Evolutionary conservation across 2,888 invertebrate species (phyloP).

Genomic region (Julus scandinavius): DNA sequence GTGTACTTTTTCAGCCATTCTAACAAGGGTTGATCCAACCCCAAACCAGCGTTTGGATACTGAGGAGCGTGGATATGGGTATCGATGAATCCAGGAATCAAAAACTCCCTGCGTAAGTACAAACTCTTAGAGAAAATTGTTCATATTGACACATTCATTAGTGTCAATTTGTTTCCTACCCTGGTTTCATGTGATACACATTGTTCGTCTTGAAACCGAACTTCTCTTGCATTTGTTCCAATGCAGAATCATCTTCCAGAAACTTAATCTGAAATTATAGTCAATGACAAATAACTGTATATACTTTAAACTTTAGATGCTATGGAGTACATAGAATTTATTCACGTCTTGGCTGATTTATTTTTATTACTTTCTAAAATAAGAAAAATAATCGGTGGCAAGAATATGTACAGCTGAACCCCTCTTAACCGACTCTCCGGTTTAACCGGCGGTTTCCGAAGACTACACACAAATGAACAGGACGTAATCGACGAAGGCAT

Average conservation of each 20-base stretch:
- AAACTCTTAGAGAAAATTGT: not conserved
- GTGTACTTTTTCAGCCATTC: slow-evolving; percentile 89
- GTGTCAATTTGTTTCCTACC: not conserved
- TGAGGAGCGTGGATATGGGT: slow-evolving; percentile 92
- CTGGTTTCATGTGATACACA: slow-evolving; percentile 36
- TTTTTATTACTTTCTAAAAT: no score
- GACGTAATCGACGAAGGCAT: no score
- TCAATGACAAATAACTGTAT: not conserved
- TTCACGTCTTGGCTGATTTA: no score
- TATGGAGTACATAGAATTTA: no score
- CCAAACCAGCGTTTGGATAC: slow-evolving; percentile 85
- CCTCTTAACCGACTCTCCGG: no score
- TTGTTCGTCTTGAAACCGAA: not conserved
- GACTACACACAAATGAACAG: no score
- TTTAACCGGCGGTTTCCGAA: no score
- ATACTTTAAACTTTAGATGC: not conserved
- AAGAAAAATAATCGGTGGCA: not conserved
- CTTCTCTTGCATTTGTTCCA: slow-evolving; percentile 7
- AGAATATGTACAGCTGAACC: no score
- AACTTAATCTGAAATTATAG: slow-evolving; percentile 46
- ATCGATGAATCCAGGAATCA: slow-evolving; percentile 89
- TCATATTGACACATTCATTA: not conserved
- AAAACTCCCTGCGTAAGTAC: slow-evolving; percentile 68
- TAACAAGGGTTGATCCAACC: slow-evolving; percentile 80
- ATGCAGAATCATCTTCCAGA: slow-evolving; percentile 41